Evolutionary conservation across 1,140 invertebrate genomes (phyloP).

Genomic region (Amphibalanus amphitrite): DNA sequence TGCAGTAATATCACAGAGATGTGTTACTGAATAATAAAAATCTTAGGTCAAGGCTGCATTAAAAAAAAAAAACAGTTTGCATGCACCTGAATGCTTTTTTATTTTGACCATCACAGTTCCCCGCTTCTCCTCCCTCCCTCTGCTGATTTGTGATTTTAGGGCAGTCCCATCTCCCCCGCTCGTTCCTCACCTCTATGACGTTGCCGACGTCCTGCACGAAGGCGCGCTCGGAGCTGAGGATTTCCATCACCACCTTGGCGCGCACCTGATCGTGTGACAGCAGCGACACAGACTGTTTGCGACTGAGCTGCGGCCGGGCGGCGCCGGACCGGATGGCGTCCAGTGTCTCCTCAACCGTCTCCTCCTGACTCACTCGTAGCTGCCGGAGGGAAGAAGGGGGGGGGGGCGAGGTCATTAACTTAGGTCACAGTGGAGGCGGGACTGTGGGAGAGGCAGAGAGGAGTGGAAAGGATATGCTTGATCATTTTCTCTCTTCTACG

Average conservation of each 20-base stretch:
- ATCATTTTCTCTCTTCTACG: too few relatives aligned
- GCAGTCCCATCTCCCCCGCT: too few relatives aligned
- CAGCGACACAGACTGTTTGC: slow-evolving; percentile 30
- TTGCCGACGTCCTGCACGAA: slow-evolving; percentile 63
- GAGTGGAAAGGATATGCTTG: too few relatives aligned
- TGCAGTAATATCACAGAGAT: neutral
- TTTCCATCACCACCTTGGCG: slow-evolving; percentile 56
- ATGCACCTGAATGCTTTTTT: neutral
- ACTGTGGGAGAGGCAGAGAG: too few relatives aligned
- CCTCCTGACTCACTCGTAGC: slow-evolving; percentile 43
- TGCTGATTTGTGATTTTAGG: too few relatives aligned
- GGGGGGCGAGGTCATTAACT: too few relatives aligned
- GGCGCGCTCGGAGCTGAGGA: slow-evolving; percentile 58
- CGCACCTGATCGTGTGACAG: slow-evolving; percentile 48
- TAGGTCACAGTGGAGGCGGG: too few relatives aligned
- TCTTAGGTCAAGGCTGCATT: neutral
- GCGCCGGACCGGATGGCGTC: slow-evolving; percentile 23
- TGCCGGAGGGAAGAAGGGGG: slow-evolving; percentile 17
- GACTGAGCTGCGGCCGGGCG: slow-evolving; percentile 26
- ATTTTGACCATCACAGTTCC: neutral
- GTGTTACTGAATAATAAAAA: neutral
- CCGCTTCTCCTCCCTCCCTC: slow-evolving; percentile 9
- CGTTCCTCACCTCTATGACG: slow-evolving; percentile 37
- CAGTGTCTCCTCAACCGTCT: slow-evolving; percentile 40
- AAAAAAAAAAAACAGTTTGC: neutral